Evolutionary conservation across 2,797 vertebrate genomes (phyloP), one percentile per base, ranked within the genome.

Genomic region (Cetoscarus ocellatus): DNA sequence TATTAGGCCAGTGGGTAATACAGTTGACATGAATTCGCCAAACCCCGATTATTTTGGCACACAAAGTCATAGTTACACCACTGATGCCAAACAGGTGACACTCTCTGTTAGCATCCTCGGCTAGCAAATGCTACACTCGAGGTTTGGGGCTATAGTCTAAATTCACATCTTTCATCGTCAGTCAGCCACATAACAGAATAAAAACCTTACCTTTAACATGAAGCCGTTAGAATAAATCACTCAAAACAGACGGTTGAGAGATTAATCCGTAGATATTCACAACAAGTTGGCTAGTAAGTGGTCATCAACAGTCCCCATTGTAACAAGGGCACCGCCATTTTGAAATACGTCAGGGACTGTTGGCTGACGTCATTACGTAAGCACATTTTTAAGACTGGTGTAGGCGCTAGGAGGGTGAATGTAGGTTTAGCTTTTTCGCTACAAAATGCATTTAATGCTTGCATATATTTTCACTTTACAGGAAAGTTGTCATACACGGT

Each of bases 151-250:
- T 67, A 3, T 45, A 50, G 18, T n/a, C 8, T 1, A 0, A 34
- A 57, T 54, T 17, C 34, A 38, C 1, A 47, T 27, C 13, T 0
- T 34, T 10, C 2, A 1, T 3, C 1, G 0, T 1, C 19, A 3
- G 1, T 10, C 13, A 13, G 5, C 17, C n/a, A 1, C 3, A 0
- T 0, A 0, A 17, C 0, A 2, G 51, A 47, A 6, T 54, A 2
- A 5, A 1, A 10, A 0, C 35, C 83, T 77, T 70, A 93, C 92
- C 92, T 93, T 93, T 89, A 93, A 85, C 92, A 93, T 93, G 82
- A 79, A 89, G 79, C 57, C 90, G 76, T 60, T 13, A 6, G n/a
- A 49, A 7, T 18, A 10, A 62, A 38, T 8, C 47, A 35, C 63
- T 45, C 9, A 42, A 40, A 64, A 13, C 15, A 36, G 48, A 39